Percentiles rank a stretch among this genome's conserved stretches.
Conservation (phyloP, 2,888 invertebrate genomes). For the Unio pictorum region DNA sequence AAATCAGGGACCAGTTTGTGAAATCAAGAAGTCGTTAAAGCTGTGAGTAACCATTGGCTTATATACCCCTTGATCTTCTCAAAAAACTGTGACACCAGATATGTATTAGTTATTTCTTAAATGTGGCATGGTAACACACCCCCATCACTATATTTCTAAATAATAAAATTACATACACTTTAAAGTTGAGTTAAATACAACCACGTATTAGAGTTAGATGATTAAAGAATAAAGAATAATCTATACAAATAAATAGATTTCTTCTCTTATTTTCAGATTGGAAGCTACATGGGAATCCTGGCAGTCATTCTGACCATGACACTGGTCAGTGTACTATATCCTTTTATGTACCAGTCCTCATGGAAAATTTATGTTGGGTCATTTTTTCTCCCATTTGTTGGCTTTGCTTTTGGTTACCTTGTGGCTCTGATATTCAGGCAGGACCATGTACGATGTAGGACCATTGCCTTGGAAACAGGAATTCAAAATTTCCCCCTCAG, state of each 20-base stretch:
- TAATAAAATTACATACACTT: too few species aligned
- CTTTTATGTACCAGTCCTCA: conserved; percentile 55
- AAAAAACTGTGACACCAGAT: too few species aligned
- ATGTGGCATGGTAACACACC: too few species aligned
- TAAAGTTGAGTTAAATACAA: too few species aligned
- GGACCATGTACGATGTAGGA: conserved; percentile 40
- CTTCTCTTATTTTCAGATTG: conserved; percentile 46
- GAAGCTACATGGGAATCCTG: conserved; percentile 56
- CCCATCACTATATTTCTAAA: too few species aligned
- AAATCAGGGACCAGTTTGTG: too few species aligned
- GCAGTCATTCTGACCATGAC: conserved; percentile 55
- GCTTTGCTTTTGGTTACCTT: conserved; percentile 55
- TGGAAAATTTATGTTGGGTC: conserved; percentile 58
- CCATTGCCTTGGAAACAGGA: conserved; percentile 63
- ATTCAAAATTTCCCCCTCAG: conserved; percentile 65
- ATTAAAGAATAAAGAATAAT: too few species aligned
- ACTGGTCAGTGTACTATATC: conserved; percentile 57
- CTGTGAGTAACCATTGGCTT: too few species aligned
- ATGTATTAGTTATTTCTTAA: too few species aligned
- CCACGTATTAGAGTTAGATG: too few species aligned
- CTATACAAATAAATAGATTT: background rate
- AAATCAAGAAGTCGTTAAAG: too few species aligned
- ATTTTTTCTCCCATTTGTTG: conserved; percentile 51
- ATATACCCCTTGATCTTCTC: too few species aligned
- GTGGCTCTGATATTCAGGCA: conserved; percentile 45